phyloP scores from a whole-genome alignment of 1,140 invertebrate genomes.

The Drosophila pachea region DNA sequence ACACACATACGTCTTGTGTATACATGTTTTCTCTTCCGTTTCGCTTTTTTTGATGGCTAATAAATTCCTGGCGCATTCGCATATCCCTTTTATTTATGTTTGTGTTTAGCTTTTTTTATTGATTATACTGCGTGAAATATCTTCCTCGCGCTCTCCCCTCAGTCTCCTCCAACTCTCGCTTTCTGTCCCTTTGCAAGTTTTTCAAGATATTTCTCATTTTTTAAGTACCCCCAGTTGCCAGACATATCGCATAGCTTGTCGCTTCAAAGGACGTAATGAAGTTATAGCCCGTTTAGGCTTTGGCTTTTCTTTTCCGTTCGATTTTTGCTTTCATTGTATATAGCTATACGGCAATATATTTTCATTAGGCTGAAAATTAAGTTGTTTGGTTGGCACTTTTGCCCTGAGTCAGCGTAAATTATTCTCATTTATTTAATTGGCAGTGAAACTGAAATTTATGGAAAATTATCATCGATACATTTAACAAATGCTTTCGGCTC shows the following conservation, averaged over 20 bases:
- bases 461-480: conserved; percentile 44
- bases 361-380: conserved; percentile 57
- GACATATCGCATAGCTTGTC: conserved; percentile 53
- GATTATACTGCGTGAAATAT: conserved; percentile 53
- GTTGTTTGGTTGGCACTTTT: conserved; percentile 32
- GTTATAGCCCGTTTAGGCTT: conserved; percentile 52
- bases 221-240: conserved; percentile 46
- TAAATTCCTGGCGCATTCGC: conserved; percentile 50
- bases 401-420: conserved; percentile 54
- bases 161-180: background rate
- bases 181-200: conserved; percentile 1
- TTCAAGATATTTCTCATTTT: conserved; percentile 53
- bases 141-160: background rate
- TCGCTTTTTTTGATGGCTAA: conserved; percentile 50
- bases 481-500: conserved; percentile 28
- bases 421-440: conserved; percentile 74
- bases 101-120: conserved; percentile 66
- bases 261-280: conserved; percentile 62
- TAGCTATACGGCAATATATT: conserved; percentile 55
- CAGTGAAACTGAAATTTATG: conserved; percentile 47
- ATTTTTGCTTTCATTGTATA: conserved; percentile 20
- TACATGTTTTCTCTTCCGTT: conserved; percentile 40
- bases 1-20: conserved; percentile 1
- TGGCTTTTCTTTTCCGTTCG: conserved; percentile 5
- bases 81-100: conserved; percentile 67